phyloP scores from a whole-genome alignment of 1,140 invertebrate species.

The Colletes gigas region DNA sequence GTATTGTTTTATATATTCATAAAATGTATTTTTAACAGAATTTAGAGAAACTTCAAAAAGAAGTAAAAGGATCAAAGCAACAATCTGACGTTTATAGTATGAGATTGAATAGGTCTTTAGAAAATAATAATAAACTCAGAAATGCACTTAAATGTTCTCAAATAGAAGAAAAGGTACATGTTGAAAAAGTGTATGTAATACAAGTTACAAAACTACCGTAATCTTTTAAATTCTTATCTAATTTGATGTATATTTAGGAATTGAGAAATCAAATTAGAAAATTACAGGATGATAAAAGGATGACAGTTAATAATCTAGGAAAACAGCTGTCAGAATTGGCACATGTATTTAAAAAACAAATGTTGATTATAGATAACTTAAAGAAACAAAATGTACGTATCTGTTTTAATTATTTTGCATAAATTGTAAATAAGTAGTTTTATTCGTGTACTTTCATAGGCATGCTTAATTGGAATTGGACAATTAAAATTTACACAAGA shows the following conservation, averaged over 20 bases:
- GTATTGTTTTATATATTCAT: conserved; percentile 11
- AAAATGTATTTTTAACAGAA: conserved; percentile 66
- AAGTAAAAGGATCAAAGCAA: conserved; percentile 75
- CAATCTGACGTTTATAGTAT: conserved; percentile 74
- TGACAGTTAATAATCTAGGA: conserved; percentile 75
- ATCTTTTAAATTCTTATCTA: background rate
- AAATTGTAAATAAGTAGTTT: conserved; percentile 49
- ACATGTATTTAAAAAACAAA: conserved; percentile 81
- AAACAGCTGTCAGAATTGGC: conserved; percentile 80
- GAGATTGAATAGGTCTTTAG: conserved; percentile 78
- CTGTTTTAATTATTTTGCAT: conserved; percentile 44
- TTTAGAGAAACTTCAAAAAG: conserved; percentile 78
- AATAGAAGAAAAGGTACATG: conserved; percentile 79
- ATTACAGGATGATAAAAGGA: conserved; percentile 75
- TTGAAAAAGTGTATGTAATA: background rate
- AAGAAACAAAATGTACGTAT: conserved; percentile 81
- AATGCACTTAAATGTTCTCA: conserved; percentile 74
- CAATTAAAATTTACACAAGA: conserved; percentile 76
- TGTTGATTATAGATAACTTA: conserved; percentile 80
- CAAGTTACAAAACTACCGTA: background rate
- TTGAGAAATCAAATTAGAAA: conserved; percentile 77
- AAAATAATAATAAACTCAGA: conserved; percentile 80
- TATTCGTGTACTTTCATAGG: conserved; percentile 68
- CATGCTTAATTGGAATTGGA: conserved; percentile 75
- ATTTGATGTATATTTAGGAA: conserved; percentile 70